Conservation (phyloP, 2,113 vertebrate species). For the Lepidothrix coronata region DNA sequence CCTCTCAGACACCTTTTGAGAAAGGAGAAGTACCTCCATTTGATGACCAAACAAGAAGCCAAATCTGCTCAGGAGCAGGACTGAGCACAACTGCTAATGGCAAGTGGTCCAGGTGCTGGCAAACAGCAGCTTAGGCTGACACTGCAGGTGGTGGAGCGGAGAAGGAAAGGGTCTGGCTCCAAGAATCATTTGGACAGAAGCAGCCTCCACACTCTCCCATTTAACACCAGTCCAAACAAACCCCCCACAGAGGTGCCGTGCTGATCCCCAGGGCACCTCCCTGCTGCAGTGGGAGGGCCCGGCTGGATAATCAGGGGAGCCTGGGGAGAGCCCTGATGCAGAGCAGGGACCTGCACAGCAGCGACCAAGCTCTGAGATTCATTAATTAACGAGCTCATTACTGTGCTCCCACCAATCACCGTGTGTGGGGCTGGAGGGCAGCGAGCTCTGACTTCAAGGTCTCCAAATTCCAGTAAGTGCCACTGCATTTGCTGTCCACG, state of each 20-base stretch:
- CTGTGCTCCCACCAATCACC: background rate
- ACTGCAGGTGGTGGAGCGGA: background rate
- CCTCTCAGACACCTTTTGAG: background rate
- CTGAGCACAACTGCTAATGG: background rate
- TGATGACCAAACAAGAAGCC: background rate
- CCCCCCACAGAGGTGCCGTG: background rate
- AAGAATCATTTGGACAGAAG: background rate
- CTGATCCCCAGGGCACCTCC: background rate
- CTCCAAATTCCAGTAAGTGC: background rate
- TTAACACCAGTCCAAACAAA: background rate
- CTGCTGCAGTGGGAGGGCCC: background rate
- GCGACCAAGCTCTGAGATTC: background rate
- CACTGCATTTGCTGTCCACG: rapidly evolving
- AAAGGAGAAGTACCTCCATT: background rate
- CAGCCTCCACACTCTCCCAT: background rate
- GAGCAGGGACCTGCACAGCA: background rate
- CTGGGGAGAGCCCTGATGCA: background rate
- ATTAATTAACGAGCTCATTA: background rate
- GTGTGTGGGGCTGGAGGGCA: background rate
- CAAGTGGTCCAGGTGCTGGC: background rate
- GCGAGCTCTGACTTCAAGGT: background rate
- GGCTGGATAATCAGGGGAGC: background rate
- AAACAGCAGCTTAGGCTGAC: background rate
- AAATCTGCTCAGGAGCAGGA: background rate
- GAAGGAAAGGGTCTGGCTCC: background rate